Evolutionary conservation across 2,888 invertebrate genomes (phyloP).

Genomic region (Lepidocyrtinus sp.): DNA sequence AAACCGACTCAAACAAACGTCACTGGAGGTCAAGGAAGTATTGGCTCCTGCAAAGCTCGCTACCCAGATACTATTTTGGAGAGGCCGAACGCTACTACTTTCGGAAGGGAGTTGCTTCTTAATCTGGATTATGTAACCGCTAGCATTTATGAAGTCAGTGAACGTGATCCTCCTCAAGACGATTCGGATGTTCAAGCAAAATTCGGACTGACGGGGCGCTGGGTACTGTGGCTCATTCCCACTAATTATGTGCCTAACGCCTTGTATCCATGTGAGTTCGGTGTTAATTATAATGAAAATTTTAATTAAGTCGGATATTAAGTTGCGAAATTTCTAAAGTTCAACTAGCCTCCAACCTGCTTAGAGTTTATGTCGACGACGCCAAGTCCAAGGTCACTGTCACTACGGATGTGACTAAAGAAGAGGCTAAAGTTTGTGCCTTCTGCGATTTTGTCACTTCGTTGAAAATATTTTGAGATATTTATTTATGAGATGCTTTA

Average conservation of each 20-base stretch:
- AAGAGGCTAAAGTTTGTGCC: no score
- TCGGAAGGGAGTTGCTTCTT: slow-evolving; percentile 31
- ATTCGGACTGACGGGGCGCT: neutral
- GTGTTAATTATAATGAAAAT: neutral
- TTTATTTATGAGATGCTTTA: neutral
- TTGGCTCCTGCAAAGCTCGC: no score
- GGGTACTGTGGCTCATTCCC: slow-evolving; percentile 27
- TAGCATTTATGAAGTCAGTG: slow-evolving; percentile 24
- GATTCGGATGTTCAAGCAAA: neutral
- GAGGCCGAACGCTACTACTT: neutral
- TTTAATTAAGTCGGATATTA: no score
- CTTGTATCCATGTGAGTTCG: slow-evolving; percentile 29
- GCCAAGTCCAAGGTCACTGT: no score
- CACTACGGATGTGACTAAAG: no score
- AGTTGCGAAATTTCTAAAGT: no score
- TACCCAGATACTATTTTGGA: no score
- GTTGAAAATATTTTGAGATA: no score
- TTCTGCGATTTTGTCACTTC: no score
- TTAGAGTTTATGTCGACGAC: neutral
- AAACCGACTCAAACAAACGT: no score
- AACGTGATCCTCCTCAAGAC: no score
- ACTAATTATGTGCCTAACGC: neutral
- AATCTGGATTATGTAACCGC: slow-evolving; percentile 38
- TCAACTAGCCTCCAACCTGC: slow-evolving; percentile 21
- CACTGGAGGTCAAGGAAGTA: no score